Conservation (phyloP, 2,113 vertebrate genomes). For the Talpa occidentalis region DNA sequence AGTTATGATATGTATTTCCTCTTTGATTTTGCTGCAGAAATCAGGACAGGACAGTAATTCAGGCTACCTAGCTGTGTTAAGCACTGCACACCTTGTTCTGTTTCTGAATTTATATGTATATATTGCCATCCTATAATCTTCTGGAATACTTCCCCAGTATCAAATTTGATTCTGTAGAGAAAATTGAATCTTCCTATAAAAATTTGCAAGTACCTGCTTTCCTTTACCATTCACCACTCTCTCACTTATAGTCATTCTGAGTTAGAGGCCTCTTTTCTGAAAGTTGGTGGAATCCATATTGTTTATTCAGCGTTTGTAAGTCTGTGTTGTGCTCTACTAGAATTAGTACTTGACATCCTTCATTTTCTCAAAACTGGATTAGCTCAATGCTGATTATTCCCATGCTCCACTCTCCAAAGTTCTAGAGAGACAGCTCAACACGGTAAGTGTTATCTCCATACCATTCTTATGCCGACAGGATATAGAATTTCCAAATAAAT, state of each 20-base stretch:
- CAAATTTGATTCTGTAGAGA: not conserved
- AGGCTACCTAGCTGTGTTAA: not conserved
- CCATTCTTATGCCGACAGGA: not conserved
- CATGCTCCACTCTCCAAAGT: not conserved
- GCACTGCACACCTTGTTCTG: fast-evolving
- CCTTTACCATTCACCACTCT: not conserved
- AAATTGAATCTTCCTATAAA: not conserved
- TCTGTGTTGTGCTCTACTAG: not conserved
- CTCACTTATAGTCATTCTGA: not conserved
- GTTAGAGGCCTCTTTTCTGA: not conserved
- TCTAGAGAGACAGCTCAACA: not conserved
- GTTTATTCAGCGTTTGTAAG: not conserved
- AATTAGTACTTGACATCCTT: not conserved
- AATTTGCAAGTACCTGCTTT: too few relatives aligned
- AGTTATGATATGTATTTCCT: not conserved
- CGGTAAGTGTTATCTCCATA: not conserved
- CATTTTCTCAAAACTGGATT: not conserved
- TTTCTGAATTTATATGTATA: too few relatives aligned
- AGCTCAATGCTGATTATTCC: not conserved
- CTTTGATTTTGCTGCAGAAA: not conserved
- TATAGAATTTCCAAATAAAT: not conserved
- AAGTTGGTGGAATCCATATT: not conserved
- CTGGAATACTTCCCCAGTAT: too few relatives aligned
- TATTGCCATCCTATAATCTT: too few relatives aligned
- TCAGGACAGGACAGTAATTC: not conserved